These are phyloP conservation scores for Hyperoplus lanceolatus DNA, from an alignment of 2,797 vertebrate genomes.

Conservation along the genomic window DNA sequence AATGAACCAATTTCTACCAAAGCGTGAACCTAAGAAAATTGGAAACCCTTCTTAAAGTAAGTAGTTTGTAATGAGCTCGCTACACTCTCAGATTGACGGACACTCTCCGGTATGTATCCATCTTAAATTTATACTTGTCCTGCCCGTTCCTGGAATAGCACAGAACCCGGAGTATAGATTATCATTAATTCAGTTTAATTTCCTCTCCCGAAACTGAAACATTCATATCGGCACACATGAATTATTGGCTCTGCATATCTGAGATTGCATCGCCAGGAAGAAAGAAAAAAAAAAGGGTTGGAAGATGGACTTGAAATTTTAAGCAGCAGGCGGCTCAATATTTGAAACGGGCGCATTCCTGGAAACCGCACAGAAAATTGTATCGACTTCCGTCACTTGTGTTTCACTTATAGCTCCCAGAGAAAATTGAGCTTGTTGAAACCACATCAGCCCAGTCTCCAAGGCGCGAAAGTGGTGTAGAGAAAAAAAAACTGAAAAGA, in stretches of 20 bases:
- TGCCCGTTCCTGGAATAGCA: slow-evolving; percentile 65
- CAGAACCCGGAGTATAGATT: slow-evolving; percentile 63
- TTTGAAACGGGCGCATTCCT: slow-evolving; percentile 72
- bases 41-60: slow-evolving; percentile 13
- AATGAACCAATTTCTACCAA: slow-evolving; percentile 31
- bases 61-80: slow-evolving; percentile 41
- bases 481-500: slow-evolving; percentile 49
- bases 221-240: slow-evolving; percentile 81
- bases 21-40: slow-evolving; percentile 22
- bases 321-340: slow-evolving; percentile 69
- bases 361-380: slow-evolving; percentile 60
- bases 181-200: slow-evolving; percentile 85
- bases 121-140: slow-evolving; percentile 23
- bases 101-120: slow-evolving; percentile 21
- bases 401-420: slow-evolving; percentile 68
- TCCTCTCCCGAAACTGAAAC: slow-evolving; percentile 80
- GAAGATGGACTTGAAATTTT: slow-evolving; percentile 75
- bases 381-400: slow-evolving; percentile 75
- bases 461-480: slow-evolving; percentile 45
- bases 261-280: slow-evolving; percentile 66
- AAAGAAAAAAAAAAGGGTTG: not conserved
- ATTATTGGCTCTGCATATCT: slow-evolving; percentile 78
- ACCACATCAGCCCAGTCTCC: slow-evolving; percentile 56
- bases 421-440: slow-evolving; percentile 65
- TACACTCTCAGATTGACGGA: slow-evolving; percentile 28